These are phyloP conservation scores for Quadroppia sp. DNA, from an alignment of 2,888 invertebrate species.

Conservation along the genomic window DNA sequence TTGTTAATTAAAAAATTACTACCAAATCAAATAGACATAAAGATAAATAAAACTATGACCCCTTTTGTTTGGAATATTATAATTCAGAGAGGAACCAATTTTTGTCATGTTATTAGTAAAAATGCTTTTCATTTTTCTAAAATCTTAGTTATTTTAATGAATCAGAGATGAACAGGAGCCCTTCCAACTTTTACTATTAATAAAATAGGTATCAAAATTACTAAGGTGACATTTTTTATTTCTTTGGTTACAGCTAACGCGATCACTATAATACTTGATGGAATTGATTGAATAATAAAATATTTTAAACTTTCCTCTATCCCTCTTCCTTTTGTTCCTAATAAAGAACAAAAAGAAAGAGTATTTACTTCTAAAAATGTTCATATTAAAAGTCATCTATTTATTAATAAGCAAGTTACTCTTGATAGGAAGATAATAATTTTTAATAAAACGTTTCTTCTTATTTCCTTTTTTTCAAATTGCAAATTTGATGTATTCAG, in stretches of 20 bases:
- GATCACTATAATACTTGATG: not conserved
- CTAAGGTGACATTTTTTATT: not conserved
- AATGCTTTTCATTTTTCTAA: not conserved
- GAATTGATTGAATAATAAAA: not conserved
- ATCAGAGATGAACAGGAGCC: not conserved
- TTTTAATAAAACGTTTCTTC: not conserved
- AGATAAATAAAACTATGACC: not conserved
- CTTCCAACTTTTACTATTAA: not conserved
- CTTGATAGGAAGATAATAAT: not conserved
- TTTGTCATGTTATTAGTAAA: conserved; percentile 22
- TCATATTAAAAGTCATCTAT: not conserved
- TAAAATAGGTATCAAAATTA: not conserved
- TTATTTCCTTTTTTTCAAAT: not conserved
- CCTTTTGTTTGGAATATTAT: not conserved
- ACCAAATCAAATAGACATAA: not conserved
- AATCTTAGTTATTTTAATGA: not conserved
- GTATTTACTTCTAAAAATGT: not conserved
- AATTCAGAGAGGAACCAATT: not conserved
- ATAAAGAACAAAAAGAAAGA: not conserved
- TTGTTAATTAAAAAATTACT: not conserved
- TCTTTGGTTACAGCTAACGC: not conserved
- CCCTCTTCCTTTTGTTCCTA: not conserved
- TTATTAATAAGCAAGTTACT: not conserved
- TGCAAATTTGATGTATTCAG: conserved; percentile 9
- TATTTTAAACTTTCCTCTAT: not conserved